Evolutionary conservation across 53 echinoderm and acorn worm species (phyloP).

Genomic region (Apostichopus leukothele): DNA sequence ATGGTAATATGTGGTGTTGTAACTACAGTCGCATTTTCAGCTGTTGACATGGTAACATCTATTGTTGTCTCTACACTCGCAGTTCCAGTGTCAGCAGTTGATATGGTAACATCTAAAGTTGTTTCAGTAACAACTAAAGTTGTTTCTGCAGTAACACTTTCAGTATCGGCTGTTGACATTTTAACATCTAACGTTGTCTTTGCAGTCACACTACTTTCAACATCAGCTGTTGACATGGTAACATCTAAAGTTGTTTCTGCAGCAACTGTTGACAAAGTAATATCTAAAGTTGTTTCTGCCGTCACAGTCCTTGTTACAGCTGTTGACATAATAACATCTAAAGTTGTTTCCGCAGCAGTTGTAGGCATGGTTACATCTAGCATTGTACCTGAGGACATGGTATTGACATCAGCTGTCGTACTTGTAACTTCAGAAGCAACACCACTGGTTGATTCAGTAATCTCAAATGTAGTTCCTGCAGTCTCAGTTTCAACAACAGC

Average conservation of each 20-base stretch:
- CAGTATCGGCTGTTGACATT: background rate
- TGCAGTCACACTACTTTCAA: background rate
- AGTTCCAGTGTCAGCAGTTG: background rate
- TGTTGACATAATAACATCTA: too few species aligned
- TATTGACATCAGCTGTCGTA: too few species aligned
- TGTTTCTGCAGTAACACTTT: background rate
- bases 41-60: constrained; percentile 7
- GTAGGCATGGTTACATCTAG: too few species aligned
- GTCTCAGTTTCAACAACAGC: background rate
- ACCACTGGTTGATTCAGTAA: too few species aligned
- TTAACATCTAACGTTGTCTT: background rate
- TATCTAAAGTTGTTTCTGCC: background rate
- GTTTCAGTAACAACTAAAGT: background rate
- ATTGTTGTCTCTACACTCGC: background rate
- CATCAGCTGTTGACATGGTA: background rate
- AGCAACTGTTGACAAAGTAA: background rate
- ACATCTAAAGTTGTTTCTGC: background rate
- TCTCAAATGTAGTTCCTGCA: background rate
- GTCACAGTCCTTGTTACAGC: too few species aligned
- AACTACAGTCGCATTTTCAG: background rate
- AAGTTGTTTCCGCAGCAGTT: too few species aligned
- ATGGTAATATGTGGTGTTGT: background rate
- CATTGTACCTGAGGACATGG: too few species aligned
- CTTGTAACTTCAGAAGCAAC: too few species aligned
- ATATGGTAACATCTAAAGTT: background rate